A percentile compares a stretch with the other conserved stretches of the same genome.
These are phyloP conservation scores for Thripadectes ignobilis DNA, from an alignment of 2,797 vertebrate species.

Conservation along the genomic window DNA sequence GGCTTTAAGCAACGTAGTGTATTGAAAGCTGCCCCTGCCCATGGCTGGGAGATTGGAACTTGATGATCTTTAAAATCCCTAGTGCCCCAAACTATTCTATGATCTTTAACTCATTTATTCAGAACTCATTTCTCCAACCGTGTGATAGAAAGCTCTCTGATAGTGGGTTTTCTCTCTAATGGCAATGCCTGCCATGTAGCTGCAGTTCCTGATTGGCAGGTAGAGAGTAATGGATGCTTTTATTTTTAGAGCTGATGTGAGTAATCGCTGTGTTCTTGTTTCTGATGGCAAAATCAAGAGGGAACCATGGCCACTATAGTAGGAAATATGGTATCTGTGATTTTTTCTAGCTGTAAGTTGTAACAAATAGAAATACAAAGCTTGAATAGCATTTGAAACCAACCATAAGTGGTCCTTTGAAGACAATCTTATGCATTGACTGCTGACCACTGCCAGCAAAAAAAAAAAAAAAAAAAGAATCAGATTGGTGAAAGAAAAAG, in stretches of 20 bases:
- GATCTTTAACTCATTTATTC: neutral
- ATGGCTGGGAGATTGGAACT: neutral
- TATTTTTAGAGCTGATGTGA: neutral
- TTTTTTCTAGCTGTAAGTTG: neutral
- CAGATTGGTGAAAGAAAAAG: neutral
- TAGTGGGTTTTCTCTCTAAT: neutral
- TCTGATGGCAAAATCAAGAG: neutral
- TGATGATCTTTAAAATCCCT: neutral
- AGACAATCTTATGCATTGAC: neutral
- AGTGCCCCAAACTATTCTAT: neutral
- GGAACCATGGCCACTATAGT: neutral
- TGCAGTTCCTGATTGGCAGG: neutral
- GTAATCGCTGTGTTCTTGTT: neutral
- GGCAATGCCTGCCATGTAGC: neutral
- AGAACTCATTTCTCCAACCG: neutral
- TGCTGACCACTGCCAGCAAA: neutral
- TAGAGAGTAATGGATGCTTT: neutral
- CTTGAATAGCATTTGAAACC: neutral
- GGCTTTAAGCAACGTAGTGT: fast-evolving
- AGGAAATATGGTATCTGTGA: neutral
- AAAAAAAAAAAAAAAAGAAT: neutral
- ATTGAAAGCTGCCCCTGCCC: neutral
- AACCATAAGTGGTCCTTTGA: neutral
- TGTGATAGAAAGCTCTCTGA: neutral
- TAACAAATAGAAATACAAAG: neutral